Percentiles rank a stretch among this genome's conserved stretches.
Conservation (phyloP, 1,140 invertebrate species). For the Scaptodrosophila lebanonensis region DNA sequence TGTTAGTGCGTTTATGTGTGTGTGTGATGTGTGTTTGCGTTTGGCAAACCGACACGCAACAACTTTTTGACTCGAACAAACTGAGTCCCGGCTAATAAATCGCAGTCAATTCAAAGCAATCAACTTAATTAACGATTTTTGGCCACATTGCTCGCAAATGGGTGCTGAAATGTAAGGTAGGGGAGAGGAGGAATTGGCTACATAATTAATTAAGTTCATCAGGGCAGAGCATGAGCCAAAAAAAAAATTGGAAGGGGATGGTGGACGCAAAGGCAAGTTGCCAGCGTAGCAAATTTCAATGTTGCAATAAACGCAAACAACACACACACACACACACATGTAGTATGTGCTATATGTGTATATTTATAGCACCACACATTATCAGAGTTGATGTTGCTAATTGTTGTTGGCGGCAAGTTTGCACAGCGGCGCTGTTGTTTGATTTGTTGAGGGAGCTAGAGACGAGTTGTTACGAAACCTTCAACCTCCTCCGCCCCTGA, state of each 20-base stretch:
- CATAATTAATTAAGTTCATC: slow-evolving; percentile 65
- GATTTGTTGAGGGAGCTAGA: too few species aligned
- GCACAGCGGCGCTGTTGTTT: too few species aligned
- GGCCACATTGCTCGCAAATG: slow-evolving; percentile 1
- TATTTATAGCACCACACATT: too few species aligned
- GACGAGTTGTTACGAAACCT: too few species aligned
- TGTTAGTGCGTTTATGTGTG: slow-evolving; percentile 12
- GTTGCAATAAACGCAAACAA: too few species aligned
- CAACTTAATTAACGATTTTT: slow-evolving; percentile 73
- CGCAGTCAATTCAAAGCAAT: slow-evolving; percentile 67
- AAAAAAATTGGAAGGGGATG: not conserved
- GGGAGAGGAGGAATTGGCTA: slow-evolving; percentile 46
- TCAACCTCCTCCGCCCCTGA: too few species aligned
- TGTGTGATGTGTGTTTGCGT: slow-evolving; percentile 11
- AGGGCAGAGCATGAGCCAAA: slow-evolving; percentile 17
- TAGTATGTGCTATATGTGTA: too few species aligned
- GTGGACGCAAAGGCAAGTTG: slow-evolving; percentile 7
- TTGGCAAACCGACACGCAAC: not conserved
- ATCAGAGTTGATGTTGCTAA: too few species aligned
- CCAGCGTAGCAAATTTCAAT: slow-evolving; percentile 17
- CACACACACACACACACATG: too few species aligned
- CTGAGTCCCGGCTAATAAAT: slow-evolving; percentile 65
- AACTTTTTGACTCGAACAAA: slow-evolving; percentile 51
- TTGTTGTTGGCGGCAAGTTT: too few species aligned
- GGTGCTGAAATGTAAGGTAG: too few species aligned